Evolutionary conservation across 2,888 invertebrate genomes (phyloP), one percentile per base, ranked within the genome.

Genomic region (Aspidapion aeneum): DNA sequence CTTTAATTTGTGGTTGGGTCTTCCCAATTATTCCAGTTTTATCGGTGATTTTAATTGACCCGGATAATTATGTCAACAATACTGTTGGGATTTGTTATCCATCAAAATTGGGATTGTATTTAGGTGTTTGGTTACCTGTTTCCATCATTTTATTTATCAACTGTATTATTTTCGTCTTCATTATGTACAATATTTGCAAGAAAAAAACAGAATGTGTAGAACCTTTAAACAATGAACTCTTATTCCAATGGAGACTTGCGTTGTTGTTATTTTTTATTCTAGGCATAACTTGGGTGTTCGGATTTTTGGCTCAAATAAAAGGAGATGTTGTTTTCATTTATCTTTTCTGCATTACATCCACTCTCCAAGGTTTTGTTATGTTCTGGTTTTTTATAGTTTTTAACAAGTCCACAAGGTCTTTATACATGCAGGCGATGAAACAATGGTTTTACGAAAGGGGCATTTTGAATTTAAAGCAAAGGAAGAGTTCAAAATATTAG

Each of bases 1-100:
- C 87, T 0, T 83, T 85, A 3, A 79, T 87, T 0, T 85, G 87
- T 68, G 86, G 87, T 1, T 90, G 89, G 87, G 84, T 87, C 20
- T 75, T 82, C 54, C 86, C 87, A 0, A 76, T 82, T 52, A 79
- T 84, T 22, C 80, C 86, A 0, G 82, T 87, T 9, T 80, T 82
- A 3, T 74, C 83, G 18, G 77, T 86, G 21, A 77, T 85, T 21
- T 78, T 82, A 9, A 75, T 81, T 55, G 80, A 81, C 70, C 81
- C 81, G 61, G 75, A 79, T 5, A 82, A 82, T 5, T 86, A 86
- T 73, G 75, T 78, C 68, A 75, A 78, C 5, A 80, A 72, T 16
- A 52, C 63, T 20, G 67, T 71, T 1, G 75, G 81, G 21, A 79
- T 84, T 73, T 83, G 87, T 74, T 83, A 86, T 73, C 85, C 85